phyloP scores from a whole-genome alignment of 2,797 vertebrate species.

The Thamnophis elegans region DNA sequence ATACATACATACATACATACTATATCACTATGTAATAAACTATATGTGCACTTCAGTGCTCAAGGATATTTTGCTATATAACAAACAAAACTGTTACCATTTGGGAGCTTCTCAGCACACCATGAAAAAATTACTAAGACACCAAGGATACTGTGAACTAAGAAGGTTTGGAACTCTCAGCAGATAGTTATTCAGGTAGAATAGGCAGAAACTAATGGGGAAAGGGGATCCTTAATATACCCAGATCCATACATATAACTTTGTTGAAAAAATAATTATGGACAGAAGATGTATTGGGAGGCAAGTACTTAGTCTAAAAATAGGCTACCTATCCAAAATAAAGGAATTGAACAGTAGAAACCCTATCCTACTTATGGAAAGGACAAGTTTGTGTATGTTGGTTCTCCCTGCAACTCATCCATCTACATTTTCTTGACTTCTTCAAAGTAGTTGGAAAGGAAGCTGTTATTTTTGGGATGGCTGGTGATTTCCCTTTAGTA shows the following conservation, averaged over 20 bases:
- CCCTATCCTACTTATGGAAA: background rate
- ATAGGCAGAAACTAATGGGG: background rate
- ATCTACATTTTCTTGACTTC: background rate
- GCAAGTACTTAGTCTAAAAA: background rate
- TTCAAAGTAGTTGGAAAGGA: background rate
- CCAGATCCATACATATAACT: background rate
- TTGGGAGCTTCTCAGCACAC: background rate
- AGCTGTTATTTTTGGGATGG: background rate
- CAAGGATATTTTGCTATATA: background rate
- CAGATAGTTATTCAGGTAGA: background rate
- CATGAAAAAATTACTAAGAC: background rate
- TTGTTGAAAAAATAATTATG: background rate
- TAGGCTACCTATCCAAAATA: background rate
- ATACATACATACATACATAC: background rate
- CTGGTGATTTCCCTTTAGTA: background rate
- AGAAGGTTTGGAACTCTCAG: background rate
- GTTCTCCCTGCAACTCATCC: background rate
- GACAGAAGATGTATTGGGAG: background rate
- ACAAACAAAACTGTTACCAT: background rate
- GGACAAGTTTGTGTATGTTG: background rate
- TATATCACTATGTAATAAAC: background rate
- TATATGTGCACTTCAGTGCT: background rate
- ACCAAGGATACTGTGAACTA: background rate
- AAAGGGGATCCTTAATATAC: background rate
- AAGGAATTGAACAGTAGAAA: background rate